Evolutionary conservation across 2,797 vertebrate genomes (phyloP), one percentile per base, ranked within the genome.

Genomic region (Centropyge bicolor): DNA sequence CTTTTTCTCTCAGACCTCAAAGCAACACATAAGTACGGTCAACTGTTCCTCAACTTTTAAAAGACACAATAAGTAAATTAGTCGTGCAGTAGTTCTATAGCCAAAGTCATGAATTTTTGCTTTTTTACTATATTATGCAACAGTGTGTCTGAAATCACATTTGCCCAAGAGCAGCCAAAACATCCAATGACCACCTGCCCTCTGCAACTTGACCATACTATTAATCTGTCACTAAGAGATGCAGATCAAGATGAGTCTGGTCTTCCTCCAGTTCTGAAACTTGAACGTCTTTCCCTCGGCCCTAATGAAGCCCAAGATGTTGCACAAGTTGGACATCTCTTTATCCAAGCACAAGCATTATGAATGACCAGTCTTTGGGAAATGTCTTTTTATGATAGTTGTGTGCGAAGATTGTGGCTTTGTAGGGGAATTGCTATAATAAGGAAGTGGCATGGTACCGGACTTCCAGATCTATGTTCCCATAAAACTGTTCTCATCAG

Each of bases 331-430:
- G 68, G 67, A 85, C 76, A 74, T 86, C 46, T 71, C 40, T 31
- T 2, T 11, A 3, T 74, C 43, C 0, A 31, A 31, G 0, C 27
- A 46, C 36, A 67, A 76, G 19, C 43, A 49, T 57, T 66, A 59
- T 68, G 40, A 59, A 65, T 48, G 66, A 55, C 45, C 35, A 20
- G 52, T 82, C 52, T 59, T 75, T 82, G 46, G 63, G 75, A 89
- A 81, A 70, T 43, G 5, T 6, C 1, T 48, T 84, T 91, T 93
- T 87, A 89, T 83, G 76, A 76, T 77, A 73, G 40, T 45, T 64
- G 52, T 86, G 84, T 90, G 81, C 63, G 71, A 60, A 87, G 40
- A 81, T 60, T 8, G 66, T 74, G 54, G 38, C 78, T 84, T 72
- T 85, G 63, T 65, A 55, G 64, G 76, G 36, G 31, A 56, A 48